Percentiles rank a stretch among this genome's conserved stretches.
Evolutionary conservation across 2,797 vertebrate species (phyloP).

Genomic region (Danio jaintianensis): DNA sequence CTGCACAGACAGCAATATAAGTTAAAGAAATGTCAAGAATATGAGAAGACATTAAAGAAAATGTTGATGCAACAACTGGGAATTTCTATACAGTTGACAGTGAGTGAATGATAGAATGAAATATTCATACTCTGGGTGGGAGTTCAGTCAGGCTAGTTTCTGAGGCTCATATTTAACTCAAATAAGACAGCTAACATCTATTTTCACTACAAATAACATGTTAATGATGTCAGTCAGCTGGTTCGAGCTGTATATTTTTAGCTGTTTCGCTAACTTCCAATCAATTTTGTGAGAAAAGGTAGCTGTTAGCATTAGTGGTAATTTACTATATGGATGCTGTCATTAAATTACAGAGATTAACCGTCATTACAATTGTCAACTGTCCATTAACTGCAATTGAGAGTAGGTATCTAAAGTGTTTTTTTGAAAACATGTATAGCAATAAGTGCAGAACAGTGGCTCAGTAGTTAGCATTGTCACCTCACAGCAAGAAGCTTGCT

Average conservation of each 20-base stretch:
- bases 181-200: constrained; percentile 1
- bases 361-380: too few relatives aligned
- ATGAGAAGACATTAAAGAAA: constrained; percentile 38
- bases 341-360: neutral
- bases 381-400: too few relatives aligned
- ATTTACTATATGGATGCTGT: neutral
- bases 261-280: neutral
- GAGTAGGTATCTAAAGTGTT: neutral
- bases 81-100: constrained; percentile 16
- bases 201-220: neutral
- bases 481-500: too few relatives aligned
- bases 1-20: constrained; percentile 37
- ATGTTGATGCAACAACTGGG: constrained; percentile 22
- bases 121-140: constrained; percentile 1
- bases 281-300: neutral
- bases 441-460: too few relatives aligned
- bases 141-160: constrained; percentile 9
- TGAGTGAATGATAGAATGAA: constrained; percentile 42
- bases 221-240: neutral
- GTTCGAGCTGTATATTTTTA: neutral
- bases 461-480: too few relatives aligned
- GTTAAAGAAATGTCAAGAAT: constrained; percentile 38
- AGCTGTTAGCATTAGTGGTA: neutral
- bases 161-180: constrained; percentile 1
- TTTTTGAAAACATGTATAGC: neutral